phyloP scores from a whole-genome alignment of 2,797 vertebrate species.

The Scolopax bukidnonensis region DNA sequence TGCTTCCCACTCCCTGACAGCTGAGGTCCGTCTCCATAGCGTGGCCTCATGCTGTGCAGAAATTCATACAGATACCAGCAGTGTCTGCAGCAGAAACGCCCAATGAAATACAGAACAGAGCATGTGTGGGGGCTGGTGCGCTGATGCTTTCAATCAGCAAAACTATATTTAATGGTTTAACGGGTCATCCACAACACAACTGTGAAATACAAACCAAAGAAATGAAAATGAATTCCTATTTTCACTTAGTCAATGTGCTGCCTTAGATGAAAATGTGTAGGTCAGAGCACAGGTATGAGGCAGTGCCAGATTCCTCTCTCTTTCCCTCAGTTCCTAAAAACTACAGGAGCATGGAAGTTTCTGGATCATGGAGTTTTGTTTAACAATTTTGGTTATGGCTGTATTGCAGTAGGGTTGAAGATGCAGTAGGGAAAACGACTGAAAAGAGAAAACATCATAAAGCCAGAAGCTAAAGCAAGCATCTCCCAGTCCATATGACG shows the following conservation, averaged over 20 bases:
- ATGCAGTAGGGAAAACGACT: not conserved
- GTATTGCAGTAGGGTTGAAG: not conserved
- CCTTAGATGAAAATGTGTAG: not conserved
- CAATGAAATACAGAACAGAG: not conserved
- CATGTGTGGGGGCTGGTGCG: rapidly evolving
- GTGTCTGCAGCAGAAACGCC: not conserved
- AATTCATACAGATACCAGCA: not conserved
- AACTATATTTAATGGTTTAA: not conserved
- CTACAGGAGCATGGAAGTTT: not conserved
- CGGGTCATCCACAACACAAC: not conserved
- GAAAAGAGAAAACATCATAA: not conserved
- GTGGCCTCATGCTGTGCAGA: not conserved
- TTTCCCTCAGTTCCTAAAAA: not conserved
- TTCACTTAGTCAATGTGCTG: not conserved
- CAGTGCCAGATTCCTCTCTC: not conserved
- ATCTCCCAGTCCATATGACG: not conserved
- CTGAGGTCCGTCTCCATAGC: not conserved
- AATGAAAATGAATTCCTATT: not conserved
- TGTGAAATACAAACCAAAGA: not conserved
- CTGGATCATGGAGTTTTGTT: not conserved
- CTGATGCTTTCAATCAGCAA: not conserved
- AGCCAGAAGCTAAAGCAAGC: not conserved
- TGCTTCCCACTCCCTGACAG: not conserved
- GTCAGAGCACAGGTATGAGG: not conserved
- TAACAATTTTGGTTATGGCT: not conserved